phyloP scores from a whole-genome alignment of 2,113 vertebrate species.

The Rhinoptilus africanus region DNA sequence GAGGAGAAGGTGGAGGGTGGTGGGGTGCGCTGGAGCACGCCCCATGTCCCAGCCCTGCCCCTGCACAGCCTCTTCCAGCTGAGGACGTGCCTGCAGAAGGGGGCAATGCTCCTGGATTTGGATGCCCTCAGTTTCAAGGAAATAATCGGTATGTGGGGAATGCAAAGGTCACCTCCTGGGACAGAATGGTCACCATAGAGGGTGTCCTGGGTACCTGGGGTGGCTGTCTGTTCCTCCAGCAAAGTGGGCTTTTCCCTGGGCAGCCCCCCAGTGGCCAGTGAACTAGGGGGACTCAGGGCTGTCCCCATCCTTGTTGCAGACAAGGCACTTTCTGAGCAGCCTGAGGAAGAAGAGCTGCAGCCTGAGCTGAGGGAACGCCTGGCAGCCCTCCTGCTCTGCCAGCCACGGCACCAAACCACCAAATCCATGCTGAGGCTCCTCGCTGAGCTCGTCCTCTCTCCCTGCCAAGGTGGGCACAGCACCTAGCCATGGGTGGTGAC shows the following conservation, averaged over 20 bases:
- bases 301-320: conserved; percentile 55
- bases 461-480: conserved; percentile 51
- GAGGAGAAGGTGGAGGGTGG: conserved; percentile 79
- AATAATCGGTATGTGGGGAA: conserved; percentile 63
- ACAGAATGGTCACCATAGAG: neutral
- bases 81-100: conserved; percentile 37
- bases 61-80: conserved; percentile 75
- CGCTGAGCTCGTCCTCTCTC: neutral
- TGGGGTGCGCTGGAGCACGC: conserved; percentile 72
- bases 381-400: conserved; percentile 67
- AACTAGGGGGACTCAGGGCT: neutral
- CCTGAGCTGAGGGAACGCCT: conserved; percentile 62
- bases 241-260: neutral
- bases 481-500: fast-evolving
- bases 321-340: neutral
- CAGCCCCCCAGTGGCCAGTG: fast-evolving
- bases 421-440: conserved; percentile 7
- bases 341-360: conserved; percentile 13
- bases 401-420: conserved; percentile 65
- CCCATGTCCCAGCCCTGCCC: conserved; percentile 70
- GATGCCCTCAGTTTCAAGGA: conserved; percentile 70
- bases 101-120: conserved; percentile 55
- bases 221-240: neutral
- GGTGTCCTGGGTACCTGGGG: neutral
- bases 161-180: neutral